Evolutionary conservation across 2,113 vertebrate genomes (phyloP).

Genomic region (Zapornia atra): DNA sequence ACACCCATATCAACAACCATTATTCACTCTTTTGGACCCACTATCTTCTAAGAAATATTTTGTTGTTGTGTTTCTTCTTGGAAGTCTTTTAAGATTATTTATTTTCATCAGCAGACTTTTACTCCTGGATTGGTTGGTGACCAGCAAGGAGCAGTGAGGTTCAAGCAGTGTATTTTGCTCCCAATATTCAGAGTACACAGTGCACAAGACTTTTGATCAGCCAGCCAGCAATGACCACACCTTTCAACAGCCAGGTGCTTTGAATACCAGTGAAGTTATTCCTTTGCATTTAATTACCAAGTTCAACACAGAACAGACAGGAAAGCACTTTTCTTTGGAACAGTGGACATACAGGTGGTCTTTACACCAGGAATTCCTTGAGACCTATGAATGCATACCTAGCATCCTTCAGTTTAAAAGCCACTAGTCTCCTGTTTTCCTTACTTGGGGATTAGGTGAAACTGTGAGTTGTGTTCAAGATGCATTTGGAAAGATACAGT

Average conservation of each 20-base stretch:
- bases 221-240: neutral
- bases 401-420: neutral
- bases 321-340: neutral
- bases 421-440: neutral
- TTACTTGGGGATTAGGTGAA: neutral
- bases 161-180: neutral
- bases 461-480: neutral
- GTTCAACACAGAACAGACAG: neutral
- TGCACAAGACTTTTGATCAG: neutral
- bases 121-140: neutral
- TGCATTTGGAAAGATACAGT: neutral
- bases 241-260: neutral
- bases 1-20: neutral
- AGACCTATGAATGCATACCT: neutral
- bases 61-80: neutral
- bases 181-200: neutral
- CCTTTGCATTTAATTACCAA: neutral
- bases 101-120: neutral
- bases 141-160: neutral
- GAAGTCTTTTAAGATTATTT: neutral
- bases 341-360: neutral
- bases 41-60: neutral
- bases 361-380: neutral
- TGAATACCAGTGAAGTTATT: neutral
- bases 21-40: neutral